Percentiles rank a stretch among this genome's conserved stretches.
phyloP scores from a whole-genome alignment of 2,888 invertebrate species.

The Eucera pruinosa region DNA sequence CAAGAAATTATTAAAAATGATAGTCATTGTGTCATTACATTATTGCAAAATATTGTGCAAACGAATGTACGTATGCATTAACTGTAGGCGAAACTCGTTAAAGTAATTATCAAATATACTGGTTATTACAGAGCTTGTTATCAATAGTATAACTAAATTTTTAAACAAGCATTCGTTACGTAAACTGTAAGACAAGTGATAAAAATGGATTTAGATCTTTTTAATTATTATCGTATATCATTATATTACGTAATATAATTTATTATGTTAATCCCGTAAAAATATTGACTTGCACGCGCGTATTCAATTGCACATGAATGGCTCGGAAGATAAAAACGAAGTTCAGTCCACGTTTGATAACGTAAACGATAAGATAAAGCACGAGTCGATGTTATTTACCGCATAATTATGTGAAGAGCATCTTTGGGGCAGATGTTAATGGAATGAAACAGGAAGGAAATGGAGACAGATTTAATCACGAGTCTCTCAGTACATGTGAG shows the following conservation, averaged over 20 bases:
- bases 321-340: constrained; percentile 1
- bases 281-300: not conserved
- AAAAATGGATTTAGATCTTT: not conserved
- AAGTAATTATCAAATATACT: too few species aligned
- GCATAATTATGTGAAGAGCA: constrained; percentile 44
- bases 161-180: not conserved
- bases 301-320: not conserved
- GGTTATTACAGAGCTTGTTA: not conserved
- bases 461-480: constrained; percentile 56
- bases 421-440: constrained; percentile 61
- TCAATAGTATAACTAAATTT: too few species aligned
- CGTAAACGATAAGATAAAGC: constrained; percentile 62
- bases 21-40: not conserved
- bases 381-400: constrained; percentile 41
- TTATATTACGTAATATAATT: not conserved
- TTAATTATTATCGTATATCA: not conserved
- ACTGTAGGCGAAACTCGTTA: not conserved
- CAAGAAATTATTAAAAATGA: too few species aligned
- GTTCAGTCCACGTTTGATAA: constrained; percentile 36
- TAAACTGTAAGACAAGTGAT: not conserved
- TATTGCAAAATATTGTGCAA: not conserved
- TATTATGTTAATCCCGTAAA: too few species aligned
- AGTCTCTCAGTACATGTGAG: constrained; percentile 39
- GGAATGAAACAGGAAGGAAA: constrained; percentile 62
- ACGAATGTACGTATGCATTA: too few species aligned